A percentile compares a stretch with the other conserved stretches of the same genome.
Conservation (phyloP, 2,113 vertebrate species). For the Daubentonia madagascariensis region DNA sequence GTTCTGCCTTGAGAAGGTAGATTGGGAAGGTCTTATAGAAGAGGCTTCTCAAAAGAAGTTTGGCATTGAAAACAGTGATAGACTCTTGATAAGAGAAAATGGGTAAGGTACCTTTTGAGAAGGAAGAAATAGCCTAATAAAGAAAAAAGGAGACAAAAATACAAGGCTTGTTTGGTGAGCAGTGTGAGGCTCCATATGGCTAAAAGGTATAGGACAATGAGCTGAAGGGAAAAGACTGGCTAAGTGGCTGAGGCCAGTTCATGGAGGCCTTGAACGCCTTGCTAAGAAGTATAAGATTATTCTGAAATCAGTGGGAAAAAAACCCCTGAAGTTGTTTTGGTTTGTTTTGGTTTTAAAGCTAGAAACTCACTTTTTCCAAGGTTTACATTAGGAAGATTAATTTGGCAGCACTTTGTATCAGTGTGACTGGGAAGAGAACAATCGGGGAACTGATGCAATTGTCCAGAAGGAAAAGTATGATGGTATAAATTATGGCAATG, state of each 20-base stretch:
- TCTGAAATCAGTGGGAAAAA: background rate
- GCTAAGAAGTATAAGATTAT: background rate
- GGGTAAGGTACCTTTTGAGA: background rate
- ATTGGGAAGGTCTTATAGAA: background rate
- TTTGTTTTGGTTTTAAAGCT: background rate
- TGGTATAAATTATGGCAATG: background rate
- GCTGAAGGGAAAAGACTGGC: background rate
- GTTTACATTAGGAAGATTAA: background rate
- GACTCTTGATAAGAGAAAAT: background rate
- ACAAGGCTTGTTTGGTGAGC: background rate
- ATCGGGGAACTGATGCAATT: background rate
- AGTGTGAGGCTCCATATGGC: background rate
- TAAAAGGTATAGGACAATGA: background rate
- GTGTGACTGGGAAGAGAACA: background rate
- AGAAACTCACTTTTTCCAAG: slow-evolving; percentile 27
- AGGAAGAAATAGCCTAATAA: background rate
- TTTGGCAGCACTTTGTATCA: background rate
- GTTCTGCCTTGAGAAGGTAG: background rate
- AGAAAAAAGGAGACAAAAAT: background rate
- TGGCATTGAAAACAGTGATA: background rate
- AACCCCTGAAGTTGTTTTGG: background rate
- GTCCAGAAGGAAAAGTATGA: background rate
- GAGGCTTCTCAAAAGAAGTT: background rate
- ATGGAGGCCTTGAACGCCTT: background rate
- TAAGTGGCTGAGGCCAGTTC: background rate